Conservation (phyloP, 2,797 vertebrate species). For the Sus cebifrons region DNA sequence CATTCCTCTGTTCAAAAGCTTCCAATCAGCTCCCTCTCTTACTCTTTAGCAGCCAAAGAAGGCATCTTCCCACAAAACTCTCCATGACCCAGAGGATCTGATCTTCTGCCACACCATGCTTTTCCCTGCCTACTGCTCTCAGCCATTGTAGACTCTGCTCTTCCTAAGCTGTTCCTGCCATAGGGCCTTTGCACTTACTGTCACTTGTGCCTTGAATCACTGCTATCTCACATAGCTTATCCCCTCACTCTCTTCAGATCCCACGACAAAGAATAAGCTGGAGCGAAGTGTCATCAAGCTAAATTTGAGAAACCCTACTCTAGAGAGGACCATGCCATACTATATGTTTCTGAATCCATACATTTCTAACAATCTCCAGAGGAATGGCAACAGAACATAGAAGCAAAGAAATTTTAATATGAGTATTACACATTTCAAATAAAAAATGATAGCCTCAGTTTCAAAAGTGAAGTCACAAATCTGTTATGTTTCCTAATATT, state of each 20-base stretch:
- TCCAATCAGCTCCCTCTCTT: not conserved
- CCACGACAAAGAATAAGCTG: not conserved
- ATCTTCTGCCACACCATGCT: not conserved
- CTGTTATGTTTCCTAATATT: constrained; percentile 6
- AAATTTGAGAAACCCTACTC: not conserved
- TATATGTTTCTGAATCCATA: not conserved
- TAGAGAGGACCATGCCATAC: not conserved
- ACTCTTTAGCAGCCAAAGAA: not conserved
- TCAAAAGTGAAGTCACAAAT: not conserved
- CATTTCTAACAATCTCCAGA: not conserved
- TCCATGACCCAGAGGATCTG: not conserved
- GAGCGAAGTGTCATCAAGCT: not conserved
- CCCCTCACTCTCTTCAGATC: not conserved
- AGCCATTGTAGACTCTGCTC: not conserved
- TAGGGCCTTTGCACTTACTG: not conserved
- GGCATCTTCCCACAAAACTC: not conserved
- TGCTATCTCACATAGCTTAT: not conserved
- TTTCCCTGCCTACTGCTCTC: not conserved
- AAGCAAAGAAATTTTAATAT: not conserved
- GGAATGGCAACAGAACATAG: not conserved
- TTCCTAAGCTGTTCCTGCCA: not conserved
- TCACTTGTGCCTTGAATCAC: not conserved
- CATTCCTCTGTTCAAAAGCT: not conserved
- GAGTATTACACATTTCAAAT: constrained; percentile 6
- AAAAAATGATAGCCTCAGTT: not conserved